Conservation (phyloP, 1,140 invertebrate genomes). For the Aradophagus sp. region DNA sequence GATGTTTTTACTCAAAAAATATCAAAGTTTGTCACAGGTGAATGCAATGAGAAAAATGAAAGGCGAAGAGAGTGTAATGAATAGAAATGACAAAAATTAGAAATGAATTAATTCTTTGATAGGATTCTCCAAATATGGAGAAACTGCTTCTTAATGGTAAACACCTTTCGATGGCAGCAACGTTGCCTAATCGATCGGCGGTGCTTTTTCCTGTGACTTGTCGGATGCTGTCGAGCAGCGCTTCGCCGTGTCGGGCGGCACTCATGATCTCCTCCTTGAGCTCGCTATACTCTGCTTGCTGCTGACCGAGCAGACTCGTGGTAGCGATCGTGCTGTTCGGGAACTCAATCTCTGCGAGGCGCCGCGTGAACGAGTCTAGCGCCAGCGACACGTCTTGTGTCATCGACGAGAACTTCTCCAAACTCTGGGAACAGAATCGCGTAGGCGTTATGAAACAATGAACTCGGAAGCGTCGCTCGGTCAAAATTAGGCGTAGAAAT, state of each 20-base stretch:
- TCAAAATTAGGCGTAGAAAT: slow-evolving; percentile 4
- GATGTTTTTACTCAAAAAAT: no score
- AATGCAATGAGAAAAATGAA: no score
- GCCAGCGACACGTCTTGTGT: slow-evolving; percentile 90
- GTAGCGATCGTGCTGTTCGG: slow-evolving; percentile 88
- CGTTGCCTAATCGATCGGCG: slow-evolving; percentile 87
- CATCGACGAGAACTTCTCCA: slow-evolving; percentile 94
- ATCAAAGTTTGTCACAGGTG: no score
- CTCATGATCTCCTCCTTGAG: slow-evolving; percentile 87
- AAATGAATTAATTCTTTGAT: no score
- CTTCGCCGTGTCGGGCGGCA: slow-evolving; percentile 89
- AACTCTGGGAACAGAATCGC: no score
- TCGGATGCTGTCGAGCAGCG: slow-evolving; percentile 83
- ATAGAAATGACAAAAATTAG: no score
- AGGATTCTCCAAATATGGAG: no score
- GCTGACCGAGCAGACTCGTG: slow-evolving; percentile 80
- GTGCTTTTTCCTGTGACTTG: slow-evolving; percentile 73
- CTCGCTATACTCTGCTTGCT: slow-evolving; percentile 80
- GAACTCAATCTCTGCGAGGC: slow-evolving; percentile 86
- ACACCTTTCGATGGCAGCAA: slow-evolving; percentile 92
- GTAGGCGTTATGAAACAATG: no score
- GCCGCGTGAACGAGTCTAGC: slow-evolving; percentile 88
- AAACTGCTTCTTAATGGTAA: no score
- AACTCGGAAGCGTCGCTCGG: background rate
- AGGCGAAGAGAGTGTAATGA: no score